These are phyloP conservation scores for Bradypodion pumilum DNA, from an alignment of 2,797 vertebrate genomes.

Conservation along the genomic window DNA sequence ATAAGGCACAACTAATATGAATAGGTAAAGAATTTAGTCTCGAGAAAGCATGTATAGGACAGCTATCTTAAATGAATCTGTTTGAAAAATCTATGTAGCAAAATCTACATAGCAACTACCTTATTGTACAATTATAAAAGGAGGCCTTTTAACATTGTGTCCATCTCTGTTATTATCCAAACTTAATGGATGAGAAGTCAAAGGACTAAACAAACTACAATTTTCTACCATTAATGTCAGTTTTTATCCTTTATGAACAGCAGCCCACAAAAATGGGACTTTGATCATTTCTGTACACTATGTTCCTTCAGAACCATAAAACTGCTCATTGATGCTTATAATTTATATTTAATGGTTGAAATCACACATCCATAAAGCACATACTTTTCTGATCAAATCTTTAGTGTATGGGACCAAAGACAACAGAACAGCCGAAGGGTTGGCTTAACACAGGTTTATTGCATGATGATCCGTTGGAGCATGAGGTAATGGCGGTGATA, in stretches of 20 bases:
- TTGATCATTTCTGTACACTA: background rate
- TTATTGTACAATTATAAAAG: background rate
- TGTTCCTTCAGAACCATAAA: background rate
- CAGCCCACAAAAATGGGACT: background rate
- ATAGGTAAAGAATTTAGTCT: background rate
- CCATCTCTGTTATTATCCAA: background rate
- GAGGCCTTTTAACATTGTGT: background rate
- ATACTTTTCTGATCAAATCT: constrained; percentile 7
- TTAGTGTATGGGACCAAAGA: too few relatives aligned
- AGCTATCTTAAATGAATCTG: background rate
- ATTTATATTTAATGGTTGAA: constrained; percentile 7
- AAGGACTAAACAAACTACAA: background rate
- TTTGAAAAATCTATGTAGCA: background rate
- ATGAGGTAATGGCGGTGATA: too few relatives aligned
- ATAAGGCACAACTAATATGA: too few relatives aligned
- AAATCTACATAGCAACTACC: background rate
- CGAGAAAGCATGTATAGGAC: background rate
- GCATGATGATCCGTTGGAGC: too few relatives aligned
- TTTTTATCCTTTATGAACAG: background rate
- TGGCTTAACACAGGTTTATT: too few relatives aligned
- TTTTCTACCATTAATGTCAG: background rate
- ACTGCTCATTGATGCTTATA: background rate
- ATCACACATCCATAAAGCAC: background rate
- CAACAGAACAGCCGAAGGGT: too few relatives aligned
- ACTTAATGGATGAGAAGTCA: background rate